Conservation (phyloP, 1,140 invertebrate species). For the Drosophila kurseongensis region DNA sequence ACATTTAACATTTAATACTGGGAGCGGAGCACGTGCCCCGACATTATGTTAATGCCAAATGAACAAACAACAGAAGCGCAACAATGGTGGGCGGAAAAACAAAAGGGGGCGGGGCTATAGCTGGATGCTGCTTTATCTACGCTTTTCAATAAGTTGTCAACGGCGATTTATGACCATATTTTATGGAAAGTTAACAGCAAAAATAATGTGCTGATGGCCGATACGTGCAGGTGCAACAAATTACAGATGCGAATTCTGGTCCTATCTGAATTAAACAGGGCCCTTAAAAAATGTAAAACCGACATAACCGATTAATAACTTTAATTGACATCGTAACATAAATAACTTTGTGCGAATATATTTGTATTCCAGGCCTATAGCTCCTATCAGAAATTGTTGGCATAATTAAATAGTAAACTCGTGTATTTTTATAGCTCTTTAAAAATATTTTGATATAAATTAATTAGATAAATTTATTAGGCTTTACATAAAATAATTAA, state of each 20-base stretch:
- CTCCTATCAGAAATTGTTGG: neutral
- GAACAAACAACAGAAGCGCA: conserved; percentile 27
- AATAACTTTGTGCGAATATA: neutral
- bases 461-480: too few species aligned
- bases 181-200: conserved; percentile 50
- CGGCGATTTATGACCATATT: conserved; percentile 67
- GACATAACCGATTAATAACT: neutral
- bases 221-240: conserved; percentile 63
- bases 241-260: conserved; percentile 7
- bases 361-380: neutral
- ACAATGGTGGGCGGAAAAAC: neutral
- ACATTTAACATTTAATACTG: conserved; percentile 53
- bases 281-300: neutral
- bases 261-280: neutral
- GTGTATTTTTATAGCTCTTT: neutral
- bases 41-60: conserved; percentile 54
- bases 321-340: neutral
- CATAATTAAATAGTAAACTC: neutral
- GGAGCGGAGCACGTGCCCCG: conserved; percentile 37
- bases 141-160: conserved; percentile 68
- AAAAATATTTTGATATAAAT: too few species aligned
- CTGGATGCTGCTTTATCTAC: conserved; percentile 52
- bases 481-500: too few species aligned
- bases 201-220: conserved; percentile 62
- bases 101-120: neutral